Evolutionary conservation across 2,888 invertebrate genomes (phyloP).

Genomic region (Cerastoderma edule): DNA sequence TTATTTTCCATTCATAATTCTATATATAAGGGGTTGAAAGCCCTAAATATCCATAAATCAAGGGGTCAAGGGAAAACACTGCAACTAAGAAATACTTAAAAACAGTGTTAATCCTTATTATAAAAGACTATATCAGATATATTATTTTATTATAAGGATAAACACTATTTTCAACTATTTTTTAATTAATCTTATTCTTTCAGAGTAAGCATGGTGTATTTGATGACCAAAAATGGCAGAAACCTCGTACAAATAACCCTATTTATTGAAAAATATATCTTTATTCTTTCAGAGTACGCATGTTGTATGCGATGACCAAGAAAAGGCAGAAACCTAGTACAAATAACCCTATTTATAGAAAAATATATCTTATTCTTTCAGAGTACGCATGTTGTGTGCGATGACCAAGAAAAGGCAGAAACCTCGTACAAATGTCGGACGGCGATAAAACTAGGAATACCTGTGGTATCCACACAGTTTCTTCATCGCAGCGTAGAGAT

Average conservation of each 20-base stretch:
- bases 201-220: too few species aligned
- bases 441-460: slow-evolving; percentile 79
- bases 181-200: slow-evolving; percentile 1
- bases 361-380: slow-evolving; percentile 45
- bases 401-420: slow-evolving; percentile 75
- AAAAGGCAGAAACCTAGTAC: neutral
- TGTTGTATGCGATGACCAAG: too few species aligned
- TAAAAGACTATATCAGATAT: too few species aligned
- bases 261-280: neutral
- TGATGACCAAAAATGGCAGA: neutral
- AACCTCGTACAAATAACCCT: neutral
- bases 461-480: slow-evolving; percentile 77
- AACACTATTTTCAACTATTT: too few species aligned
- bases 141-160: too few species aligned
- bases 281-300: slow-evolving; percentile 71
- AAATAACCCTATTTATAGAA: neutral
- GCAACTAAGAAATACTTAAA: too few species aligned
- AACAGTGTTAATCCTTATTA: too few species aligned
- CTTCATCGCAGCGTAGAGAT: slow-evolving; percentile 71
- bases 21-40: too few species aligned
- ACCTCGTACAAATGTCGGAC: slow-evolving; percentile 80
- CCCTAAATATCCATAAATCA: too few species aligned
- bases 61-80: too few species aligned
- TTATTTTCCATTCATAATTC: too few species aligned
- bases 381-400: slow-evolving; percentile 78